A percentile compares a stretch with the other conserved stretches of the same genome.
Evolutionary conservation across 2,888 invertebrate species (phyloP).

Genomic region (Sarcophaga caerulescens): DNA sequence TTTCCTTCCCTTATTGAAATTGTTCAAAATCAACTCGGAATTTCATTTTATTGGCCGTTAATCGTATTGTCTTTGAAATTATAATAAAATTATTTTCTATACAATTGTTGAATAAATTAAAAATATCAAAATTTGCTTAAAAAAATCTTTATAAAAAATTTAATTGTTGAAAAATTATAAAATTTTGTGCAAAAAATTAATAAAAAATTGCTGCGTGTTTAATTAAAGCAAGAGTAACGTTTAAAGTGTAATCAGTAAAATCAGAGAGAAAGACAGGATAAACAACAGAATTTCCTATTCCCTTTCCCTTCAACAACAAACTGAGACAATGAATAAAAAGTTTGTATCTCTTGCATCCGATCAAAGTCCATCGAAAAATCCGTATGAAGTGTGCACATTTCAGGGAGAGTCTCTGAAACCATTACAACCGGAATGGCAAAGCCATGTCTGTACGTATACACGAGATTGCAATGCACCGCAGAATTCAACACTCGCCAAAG

Average conservation of each 20-base stretch:
- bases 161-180: slow-evolving; percentile 1
- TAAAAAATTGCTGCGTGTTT: background rate
- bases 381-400: slow-evolving; percentile 77
- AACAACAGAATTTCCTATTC: too few relatives aligned
- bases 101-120: slow-evolving; percentile 4
- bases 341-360: slow-evolving; percentile 76
- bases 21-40: too few relatives aligned
- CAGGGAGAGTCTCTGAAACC: slow-evolving; percentile 71
- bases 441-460: slow-evolving; percentile 71
- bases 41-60: background rate
- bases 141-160: slow-evolving; percentile 20
- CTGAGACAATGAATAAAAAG: slow-evolving; percentile 75
- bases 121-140: background rate
- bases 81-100: slow-evolving; percentile 10
- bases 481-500: slow-evolving; percentile 73
- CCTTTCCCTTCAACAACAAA: background rate
- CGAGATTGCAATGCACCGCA: slow-evolving; percentile 71
- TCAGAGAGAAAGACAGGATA: too few relatives aligned
- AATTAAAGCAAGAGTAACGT: background rate
- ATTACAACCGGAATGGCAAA: slow-evolving; percentile 71
- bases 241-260: too few relatives aligned
- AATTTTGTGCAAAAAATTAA: slow-evolving; percentile 3
- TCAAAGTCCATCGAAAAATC: slow-evolving; percentile 74
- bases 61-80: slow-evolving; percentile 47
- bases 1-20: background rate